Percentiles rank a stretch among this genome's conserved stretches.
Conservation (phyloP, 1,140 invertebrate genomes). For the Halesus radiatus region DNA sequence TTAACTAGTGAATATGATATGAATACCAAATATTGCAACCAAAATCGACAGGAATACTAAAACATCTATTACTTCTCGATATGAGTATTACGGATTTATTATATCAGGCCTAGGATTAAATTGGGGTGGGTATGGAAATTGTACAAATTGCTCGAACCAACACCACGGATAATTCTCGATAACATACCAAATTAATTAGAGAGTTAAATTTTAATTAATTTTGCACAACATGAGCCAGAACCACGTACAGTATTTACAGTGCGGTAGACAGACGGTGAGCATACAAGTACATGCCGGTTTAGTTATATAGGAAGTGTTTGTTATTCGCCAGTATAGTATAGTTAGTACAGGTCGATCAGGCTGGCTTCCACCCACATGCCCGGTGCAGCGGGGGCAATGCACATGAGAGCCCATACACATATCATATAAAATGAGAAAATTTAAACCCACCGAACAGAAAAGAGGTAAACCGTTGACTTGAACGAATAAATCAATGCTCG, state of each 20-base stretch:
- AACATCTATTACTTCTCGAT: no score
- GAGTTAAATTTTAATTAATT: neutral
- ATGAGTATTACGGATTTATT: no score
- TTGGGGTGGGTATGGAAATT: no score
- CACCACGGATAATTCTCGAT: no score
- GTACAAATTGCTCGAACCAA: no score
- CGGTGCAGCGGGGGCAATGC: constrained; percentile 24
- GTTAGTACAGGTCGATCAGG: constrained; percentile 10
- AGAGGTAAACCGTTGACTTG: neutral
- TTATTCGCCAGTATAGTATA: constrained; percentile 5
- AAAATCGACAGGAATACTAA: no score
- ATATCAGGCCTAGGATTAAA: no score
- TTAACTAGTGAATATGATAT: no score
- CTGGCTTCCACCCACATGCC: constrained; percentile 22
- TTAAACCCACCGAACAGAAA: neutral
- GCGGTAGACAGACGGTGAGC: constrained; percentile 1
- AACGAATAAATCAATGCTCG: neutral
- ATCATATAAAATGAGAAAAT: neutral
- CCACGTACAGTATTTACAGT: neutral
- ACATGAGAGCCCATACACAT: neutral
- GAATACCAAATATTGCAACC: no score
- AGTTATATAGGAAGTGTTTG: constrained; percentile 26
- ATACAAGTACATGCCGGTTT: neutral
- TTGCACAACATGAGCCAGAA: neutral
- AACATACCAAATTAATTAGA: neutral